Evolutionary conservation across 2,797 vertebrate species (phyloP), one percentile per base, ranked within the genome.

Genomic region (Adrianichthys oophorus): DNA sequence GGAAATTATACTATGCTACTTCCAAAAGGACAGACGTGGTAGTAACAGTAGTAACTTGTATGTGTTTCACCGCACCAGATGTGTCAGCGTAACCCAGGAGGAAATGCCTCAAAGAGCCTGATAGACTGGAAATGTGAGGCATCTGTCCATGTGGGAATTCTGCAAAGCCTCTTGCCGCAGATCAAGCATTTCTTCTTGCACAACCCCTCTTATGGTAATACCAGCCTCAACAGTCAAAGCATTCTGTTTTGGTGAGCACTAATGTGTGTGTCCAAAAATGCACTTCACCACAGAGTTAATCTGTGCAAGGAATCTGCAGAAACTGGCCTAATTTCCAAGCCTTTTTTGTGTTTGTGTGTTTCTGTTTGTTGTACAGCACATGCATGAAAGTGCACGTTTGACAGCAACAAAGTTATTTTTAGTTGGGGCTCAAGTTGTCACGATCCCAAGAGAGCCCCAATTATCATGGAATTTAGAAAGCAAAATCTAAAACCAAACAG

Each of bases 391-490:
- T 46, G 44, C 46, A 50, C 68, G 55, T 74, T 72, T 81, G 53
- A 57, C 41, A 49, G 50, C 44, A 72, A 40, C 13, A 40, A 16
- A 48, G 79, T 85, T 92, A 91, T 92, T 89, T 89, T 87, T 89
- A 92, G 84, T 68, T 41, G 43, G 53, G 65, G 65, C 59, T 80
- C 73, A 81, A 84, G 79, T 88, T 89, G 70, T 82, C 56, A 82
- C 76, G 76, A 69, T 90, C 89, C 85, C 85, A 2, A 72, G 86
- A 87, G 91, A 85, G 86, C 87, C 74, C 78, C 82, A 90, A 91
- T 93, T 91, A 93, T 83, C 48, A 62, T 86, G 91, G 90, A 91
- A 93, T 93, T 91, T 85, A 87, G 88, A 92, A 89, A 91, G 86
- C 87, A 90, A 82, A 62, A 81, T 73, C 82, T 82, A 63, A 86